Evolutionary conservation across 2,797 vertebrate genomes (phyloP).

Genomic region (Acanthurus tractus): DNA sequence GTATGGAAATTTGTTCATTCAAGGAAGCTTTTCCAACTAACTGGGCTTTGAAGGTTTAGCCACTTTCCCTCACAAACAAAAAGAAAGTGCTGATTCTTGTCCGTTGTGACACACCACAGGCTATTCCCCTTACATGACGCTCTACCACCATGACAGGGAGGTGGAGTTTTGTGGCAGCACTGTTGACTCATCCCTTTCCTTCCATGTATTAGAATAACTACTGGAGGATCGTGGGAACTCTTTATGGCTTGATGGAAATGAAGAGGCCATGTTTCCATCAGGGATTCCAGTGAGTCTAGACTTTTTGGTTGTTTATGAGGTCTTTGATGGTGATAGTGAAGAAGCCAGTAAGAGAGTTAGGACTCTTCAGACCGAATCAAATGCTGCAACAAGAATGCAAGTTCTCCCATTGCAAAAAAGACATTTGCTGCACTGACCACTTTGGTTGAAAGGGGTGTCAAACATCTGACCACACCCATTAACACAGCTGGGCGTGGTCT

Average conservation of each 20-base stretch:
- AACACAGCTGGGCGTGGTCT: neutral
- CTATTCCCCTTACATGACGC: neutral
- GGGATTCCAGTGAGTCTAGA: neutral
- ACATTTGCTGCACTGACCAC: neutral
- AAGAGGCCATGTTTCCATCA: neutral
- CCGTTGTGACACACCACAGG: neutral
- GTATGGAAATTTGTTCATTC: conserved; percentile 1
- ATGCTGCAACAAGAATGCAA: too few species aligned
- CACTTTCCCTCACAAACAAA: neutral
- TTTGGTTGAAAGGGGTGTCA: neutral
- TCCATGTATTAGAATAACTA: neutral
- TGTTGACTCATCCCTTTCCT: neutral
- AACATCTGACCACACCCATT: neutral
- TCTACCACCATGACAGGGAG: neutral
- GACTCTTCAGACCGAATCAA: too few species aligned
- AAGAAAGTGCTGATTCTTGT: conserved; percentile 8
- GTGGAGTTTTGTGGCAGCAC: neutral
- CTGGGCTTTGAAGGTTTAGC: neutral
- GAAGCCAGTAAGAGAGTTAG: neutral
- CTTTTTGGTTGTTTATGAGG: neutral
- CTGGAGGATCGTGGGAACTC: neutral
- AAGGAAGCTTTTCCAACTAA: neutral
- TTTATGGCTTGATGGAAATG: conserved; percentile 21
- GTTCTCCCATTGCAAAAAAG: neutral
- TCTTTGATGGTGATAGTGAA: neutral